Evolutionary conservation across 2,113 vertebrate species (phyloP).

Genomic region (Peucedramus taeniatus): DNA sequence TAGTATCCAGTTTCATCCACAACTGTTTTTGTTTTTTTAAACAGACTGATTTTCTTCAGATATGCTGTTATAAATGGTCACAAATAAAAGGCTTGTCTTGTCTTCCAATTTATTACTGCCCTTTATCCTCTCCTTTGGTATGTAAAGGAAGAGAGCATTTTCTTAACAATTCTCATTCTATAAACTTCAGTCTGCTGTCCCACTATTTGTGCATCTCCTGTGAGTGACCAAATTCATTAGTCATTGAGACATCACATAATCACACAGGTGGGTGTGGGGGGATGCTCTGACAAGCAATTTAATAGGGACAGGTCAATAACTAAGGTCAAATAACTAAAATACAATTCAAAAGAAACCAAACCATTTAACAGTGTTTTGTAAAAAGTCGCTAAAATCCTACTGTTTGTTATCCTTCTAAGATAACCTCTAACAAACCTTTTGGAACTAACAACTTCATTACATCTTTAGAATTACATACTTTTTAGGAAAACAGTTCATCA

Average conservation of each 20-base stretch:
- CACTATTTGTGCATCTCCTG: not conserved
- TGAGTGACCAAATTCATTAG: not conserved
- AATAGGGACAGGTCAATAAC: not conserved
- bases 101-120: not conserved
- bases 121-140: not conserved
- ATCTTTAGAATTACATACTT: not conserved
- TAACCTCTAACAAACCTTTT: not conserved
- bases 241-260: not conserved
- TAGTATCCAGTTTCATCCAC: not conserved
- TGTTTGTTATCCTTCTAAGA: not conserved
- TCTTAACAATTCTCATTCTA: not conserved
- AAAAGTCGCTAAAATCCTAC: not conserved
- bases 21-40: not conserved
- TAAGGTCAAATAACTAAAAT: not conserved
- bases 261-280: not conserved
- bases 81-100: not conserved
- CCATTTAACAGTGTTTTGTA: not conserved
- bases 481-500: not conserved
- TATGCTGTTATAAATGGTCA: not conserved
- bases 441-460: not conserved
- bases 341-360: not conserved
- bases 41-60: not conserved
- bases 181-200: not conserved
- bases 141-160: not conserved
- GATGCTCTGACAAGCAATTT: not conserved